Base-by-base conservation (phyloP, 2,888 invertebrate genomes). In the Chorisops tibialis region DNA sequence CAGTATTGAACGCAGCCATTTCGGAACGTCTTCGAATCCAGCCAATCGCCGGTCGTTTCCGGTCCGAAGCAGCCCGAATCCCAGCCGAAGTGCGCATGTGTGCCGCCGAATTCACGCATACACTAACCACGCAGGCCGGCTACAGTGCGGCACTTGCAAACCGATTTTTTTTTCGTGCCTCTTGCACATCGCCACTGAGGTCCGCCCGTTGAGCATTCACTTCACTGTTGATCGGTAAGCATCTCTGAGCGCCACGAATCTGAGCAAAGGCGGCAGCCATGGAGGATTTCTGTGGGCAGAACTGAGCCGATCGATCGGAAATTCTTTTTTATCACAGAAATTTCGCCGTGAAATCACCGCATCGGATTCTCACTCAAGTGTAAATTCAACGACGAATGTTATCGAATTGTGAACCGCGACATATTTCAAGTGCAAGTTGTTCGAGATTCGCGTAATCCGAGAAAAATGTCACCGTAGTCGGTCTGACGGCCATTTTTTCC, bases 221-320 rank as follows among this genome's bases (percentile, higher is more conserved):
- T 30, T 30, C 30, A 30, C 63, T 66, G 63, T 64, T 63, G 65
- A 64, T 62, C 64, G 65, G 63, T 66, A 66, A 65, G 66, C 56
- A 49, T 59, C 59, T 61, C 43, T 49, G 43, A 59, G 61, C 64
- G 59, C 51, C 59, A 38, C 41, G 19, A 48, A 21, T 59, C 51
- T 63, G 59, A 63, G 62, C 59, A 30, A 37, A 18, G 19, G 14
- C 22, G 39, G 35, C 52, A 14, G 39, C 19, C 41, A 41, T 41
- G 41, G 49, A 41, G 37, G 16, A 47, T 22, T 56, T 62, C 22
- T 45, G 43, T 56, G 43, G 30, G 30, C 3, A 24, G 43, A 56
- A 56, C 11, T n/a, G n/a, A n/a, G n/a, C n/a, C n/a, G n/a, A n/a
- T n/a, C 7, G 30, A 30, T 7, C 30, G 30, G 30, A 30, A 30